phyloP scores from a whole-genome alignment of 2,113 vertebrate species.

The Paralichthys olivaceus region DNA sequence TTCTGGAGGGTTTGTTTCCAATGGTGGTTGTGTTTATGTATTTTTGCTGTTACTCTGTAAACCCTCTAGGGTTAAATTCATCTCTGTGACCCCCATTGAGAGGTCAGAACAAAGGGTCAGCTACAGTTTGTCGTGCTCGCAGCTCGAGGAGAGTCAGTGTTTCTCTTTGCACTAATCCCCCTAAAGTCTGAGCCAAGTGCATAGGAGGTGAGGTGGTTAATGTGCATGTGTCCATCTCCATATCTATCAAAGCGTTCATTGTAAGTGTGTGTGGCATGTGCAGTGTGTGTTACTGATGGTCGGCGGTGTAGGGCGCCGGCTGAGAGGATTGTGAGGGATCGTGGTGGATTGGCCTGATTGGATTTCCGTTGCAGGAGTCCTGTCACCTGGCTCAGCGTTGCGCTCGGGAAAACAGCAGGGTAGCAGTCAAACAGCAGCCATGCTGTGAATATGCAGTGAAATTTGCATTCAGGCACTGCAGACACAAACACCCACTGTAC shows the following conservation, averaged over 20 bases:
- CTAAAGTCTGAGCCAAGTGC: conserved; percentile 18
- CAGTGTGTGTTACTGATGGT: conserved; percentile 48
- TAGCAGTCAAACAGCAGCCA: conserved; percentile 61
- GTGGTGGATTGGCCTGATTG: conserved; percentile 75
- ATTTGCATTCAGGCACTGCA: conserved; percentile 32
- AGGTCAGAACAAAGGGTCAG: conserved; percentile 37
- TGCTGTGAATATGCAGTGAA: conserved; percentile 38
- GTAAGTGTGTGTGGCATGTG: conserved; percentile 40
- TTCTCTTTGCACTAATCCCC: conserved; percentile 13
- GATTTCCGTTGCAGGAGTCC: conserved; percentile 65
- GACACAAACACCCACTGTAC: conserved; percentile 8
- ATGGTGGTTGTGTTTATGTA: conserved; percentile 15
- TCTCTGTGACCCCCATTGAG: conserved; percentile 45
- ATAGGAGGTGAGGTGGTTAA: conserved; percentile 48
- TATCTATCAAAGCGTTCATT: conserved; percentile 41
- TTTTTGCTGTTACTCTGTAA: conserved; percentile 35
- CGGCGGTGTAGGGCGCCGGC: conserved; percentile 24
- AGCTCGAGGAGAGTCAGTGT: conserved; percentile 25
- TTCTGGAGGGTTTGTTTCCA: conserved; percentile 47
- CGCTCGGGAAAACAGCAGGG: conserved; percentile 50
- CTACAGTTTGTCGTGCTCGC: not conserved
- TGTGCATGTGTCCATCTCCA: conserved; percentile 38
- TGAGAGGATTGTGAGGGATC: conserved; percentile 65
- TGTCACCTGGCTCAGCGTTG: conserved; percentile 72
- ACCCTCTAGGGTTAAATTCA: conserved; percentile 49